A percentile compares a stretch with the other conserved stretches of the same genome.
phyloP scores from a whole-genome alignment of 1,140 invertebrate genomes.

The Piezodorus guildinii region DNA sequence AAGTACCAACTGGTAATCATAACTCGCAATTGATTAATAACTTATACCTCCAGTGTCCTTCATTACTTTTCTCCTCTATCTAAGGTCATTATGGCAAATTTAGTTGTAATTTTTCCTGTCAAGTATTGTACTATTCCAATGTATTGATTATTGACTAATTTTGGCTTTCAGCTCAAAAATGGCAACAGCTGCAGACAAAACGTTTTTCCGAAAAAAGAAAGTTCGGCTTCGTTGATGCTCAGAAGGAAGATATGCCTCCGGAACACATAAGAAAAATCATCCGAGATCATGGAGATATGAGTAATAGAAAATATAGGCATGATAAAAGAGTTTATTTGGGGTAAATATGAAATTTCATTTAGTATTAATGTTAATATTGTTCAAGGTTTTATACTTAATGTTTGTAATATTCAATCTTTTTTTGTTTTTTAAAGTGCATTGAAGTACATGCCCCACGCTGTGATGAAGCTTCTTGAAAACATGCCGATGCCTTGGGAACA shows the following conservation, averaged over 20 bases:
- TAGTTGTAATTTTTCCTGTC: too few relatives aligned
- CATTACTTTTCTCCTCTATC: too few relatives aligned
- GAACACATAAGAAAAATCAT: conserved; percentile 99
- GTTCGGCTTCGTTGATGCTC: conserved; percentile 96
- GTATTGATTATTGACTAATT: too few relatives aligned
- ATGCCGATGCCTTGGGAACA: conserved; percentile 99
- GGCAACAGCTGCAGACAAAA: conserved; percentile 97
- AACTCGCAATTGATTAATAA: too few relatives aligned
- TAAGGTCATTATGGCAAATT: too few relatives aligned
- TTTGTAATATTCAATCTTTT: conserved; percentile 14
- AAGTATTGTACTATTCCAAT: too few relatives aligned
- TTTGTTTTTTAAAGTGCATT: conserved; percentile 55
- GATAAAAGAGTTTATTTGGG: conserved; percentile 98
- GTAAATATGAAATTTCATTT: conserved; percentile 35
- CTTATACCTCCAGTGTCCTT: too few relatives aligned
- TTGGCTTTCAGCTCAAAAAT: conserved; percentile 68
- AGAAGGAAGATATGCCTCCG: conserved; percentile 99
- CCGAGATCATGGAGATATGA: conserved; percentile 99
- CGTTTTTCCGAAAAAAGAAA: conserved; percentile 96
- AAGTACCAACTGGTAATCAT: too few relatives aligned
- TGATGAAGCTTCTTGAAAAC: conserved; percentile 96
- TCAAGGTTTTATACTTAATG: not conserved
- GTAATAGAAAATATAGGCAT: conserved; percentile 93
- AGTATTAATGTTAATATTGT: not conserved
- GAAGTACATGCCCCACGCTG: conserved; percentile 99